phyloP scores from a whole-genome alignment of 2,113 vertebrate species.

The Gila orcuttii region DNA sequence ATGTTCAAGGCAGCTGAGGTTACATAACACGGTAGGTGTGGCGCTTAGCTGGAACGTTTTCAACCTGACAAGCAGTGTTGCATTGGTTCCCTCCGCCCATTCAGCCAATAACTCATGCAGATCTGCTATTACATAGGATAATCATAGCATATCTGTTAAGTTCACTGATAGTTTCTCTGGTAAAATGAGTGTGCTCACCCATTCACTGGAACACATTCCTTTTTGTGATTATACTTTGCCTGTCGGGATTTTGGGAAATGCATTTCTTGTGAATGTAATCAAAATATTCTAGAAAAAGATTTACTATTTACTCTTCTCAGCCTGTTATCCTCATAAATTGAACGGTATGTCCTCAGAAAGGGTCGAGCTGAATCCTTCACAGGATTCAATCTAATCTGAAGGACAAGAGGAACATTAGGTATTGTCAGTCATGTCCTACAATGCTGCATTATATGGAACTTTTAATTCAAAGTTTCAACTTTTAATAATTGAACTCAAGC shows the following conservation, averaged over 20 bases:
- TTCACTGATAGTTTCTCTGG: not conserved
- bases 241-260: not conserved
- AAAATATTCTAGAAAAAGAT: not conserved
- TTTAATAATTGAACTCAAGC: not conserved
- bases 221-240: not conserved
- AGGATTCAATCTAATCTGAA: constrained; percentile 56
- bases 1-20: constrained; percentile 50
- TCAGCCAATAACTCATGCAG: not conserved
- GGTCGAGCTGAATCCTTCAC: not conserved
- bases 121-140: not conserved
- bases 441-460: not conserved
- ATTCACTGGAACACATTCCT: not conserved
- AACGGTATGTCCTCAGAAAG: not conserved
- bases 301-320: not conserved
- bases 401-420: not conserved
- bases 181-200: not conserved
- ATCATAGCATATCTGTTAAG: not conserved
- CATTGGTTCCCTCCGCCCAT: constrained; percentile 32
- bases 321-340: not conserved
- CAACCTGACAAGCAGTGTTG: constrained; percentile 63
- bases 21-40: constrained; percentile 70
- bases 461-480: not conserved
- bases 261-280: not conserved
- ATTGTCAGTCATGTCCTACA: constrained; percentile 43
- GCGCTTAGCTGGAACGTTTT: constrained; percentile 66